Percentiles rank a stretch among this genome's conserved stretches.
Evolutionary conservation across 2,113 vertebrate species (phyloP).

Genomic region (Gyps fulvus): DNA sequence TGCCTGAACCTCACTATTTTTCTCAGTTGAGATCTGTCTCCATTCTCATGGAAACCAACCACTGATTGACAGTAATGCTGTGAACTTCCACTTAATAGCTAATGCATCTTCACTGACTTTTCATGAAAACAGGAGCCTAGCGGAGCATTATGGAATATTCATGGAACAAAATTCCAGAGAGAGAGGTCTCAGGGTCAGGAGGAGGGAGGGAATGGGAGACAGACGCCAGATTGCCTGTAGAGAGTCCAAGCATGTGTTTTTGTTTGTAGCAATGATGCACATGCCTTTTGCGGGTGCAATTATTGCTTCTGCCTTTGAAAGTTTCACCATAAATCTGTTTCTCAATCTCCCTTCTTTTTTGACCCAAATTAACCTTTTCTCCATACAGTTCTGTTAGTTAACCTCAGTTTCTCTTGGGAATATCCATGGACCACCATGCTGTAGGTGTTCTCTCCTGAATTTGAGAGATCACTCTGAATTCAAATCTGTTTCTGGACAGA

Average conservation of each 20-base stretch:
- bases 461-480: not conserved
- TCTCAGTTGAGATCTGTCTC: constrained; percentile 32
- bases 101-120: constrained; percentile 30
- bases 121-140: constrained; percentile 45
- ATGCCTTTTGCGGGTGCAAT: constrained; percentile 63
- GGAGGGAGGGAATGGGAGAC: constrained; percentile 55
- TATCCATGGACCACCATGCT: not conserved
- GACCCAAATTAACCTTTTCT: constrained; percentile 60
- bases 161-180: constrained; percentile 60
- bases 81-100: constrained; percentile 56
- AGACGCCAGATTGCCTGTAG: constrained; percentile 65
- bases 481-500: constrained; percentile 13
- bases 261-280: constrained; percentile 62
- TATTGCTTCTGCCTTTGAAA: constrained; percentile 63
- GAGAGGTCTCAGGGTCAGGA: constrained; percentile 58
- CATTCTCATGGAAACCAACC: constrained; percentile 56
- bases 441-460: not conserved
- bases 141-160: constrained; percentile 49
- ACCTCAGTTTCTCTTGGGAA: not conserved
- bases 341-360: constrained; percentile 57
- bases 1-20: constrained; percentile 19
- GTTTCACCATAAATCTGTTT: constrained; percentile 61
- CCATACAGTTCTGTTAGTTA: not conserved
- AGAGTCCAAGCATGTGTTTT: constrained; percentile 67
- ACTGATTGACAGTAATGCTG: constrained; percentile 60